Evolutionary conservation across 2,113 vertebrate species (phyloP).

Genomic region (Arvicanthis niloticus): DNA sequence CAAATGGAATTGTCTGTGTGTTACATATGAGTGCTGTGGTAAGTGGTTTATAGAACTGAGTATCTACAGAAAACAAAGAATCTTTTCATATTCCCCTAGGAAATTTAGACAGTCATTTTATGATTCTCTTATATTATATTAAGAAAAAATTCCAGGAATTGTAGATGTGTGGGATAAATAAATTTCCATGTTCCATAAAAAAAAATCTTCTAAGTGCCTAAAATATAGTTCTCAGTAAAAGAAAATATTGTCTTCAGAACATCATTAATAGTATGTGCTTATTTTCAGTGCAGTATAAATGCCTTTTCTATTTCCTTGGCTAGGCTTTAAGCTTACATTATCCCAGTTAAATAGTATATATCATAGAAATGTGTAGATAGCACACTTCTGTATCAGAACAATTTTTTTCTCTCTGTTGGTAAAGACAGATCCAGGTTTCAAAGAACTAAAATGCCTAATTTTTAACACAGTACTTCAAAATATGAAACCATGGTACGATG

Average conservation of each 20-base stretch:
- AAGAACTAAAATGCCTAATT: background rate
- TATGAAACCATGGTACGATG: background rate
- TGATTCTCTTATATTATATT: conserved; percentile 51
- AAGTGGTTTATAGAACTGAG: conserved; percentile 56
- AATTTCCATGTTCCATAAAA: conserved; percentile 64
- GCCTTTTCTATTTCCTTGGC: background rate
- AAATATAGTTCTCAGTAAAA: conserved; percentile 41
- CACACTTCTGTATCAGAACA: background rate
- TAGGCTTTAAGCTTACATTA: background rate
- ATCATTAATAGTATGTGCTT: background rate
- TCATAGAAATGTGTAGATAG: background rate
- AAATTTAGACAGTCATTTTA: conserved; percentile 54
- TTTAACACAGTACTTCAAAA: background rate
- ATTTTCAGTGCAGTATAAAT: conserved; percentile 37
- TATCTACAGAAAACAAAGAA: conserved; percentile 56
- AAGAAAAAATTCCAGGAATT: conserved; percentile 51
- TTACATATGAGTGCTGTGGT: background rate
- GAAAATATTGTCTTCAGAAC: conserved; percentile 44
- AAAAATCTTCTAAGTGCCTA: conserved; percentile 48
- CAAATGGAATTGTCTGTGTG: conserved; percentile 32
- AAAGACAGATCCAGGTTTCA: background rate
- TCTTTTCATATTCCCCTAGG: conserved; percentile 42
- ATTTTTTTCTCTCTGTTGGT: background rate
- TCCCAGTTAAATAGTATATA: conserved; percentile 30
- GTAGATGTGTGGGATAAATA: conserved; percentile 43